Conservation (phyloP, 2,113 vertebrate species). For the Oenanthe melanoleuca region DNA sequence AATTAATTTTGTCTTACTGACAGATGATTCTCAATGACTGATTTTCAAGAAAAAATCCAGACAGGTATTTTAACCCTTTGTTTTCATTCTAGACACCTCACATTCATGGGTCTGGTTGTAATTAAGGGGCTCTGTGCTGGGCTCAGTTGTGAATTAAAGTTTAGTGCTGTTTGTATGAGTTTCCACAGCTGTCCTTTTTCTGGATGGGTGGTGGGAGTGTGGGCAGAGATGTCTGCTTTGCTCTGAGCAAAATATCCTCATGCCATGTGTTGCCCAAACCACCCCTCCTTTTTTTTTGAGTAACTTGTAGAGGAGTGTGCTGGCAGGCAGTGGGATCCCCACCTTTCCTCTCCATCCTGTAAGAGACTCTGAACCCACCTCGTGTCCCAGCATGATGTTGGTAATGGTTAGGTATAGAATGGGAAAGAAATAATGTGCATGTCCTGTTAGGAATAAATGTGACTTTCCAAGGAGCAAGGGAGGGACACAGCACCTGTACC, state of each 20-base stretch:
- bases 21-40: slow-evolving; percentile 78
- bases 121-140: neutral
- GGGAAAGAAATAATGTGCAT: fast-evolving
- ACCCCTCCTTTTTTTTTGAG: neutral
- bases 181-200: neutral
- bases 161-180: neutral
- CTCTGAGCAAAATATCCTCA: neutral
- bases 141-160: neutral
- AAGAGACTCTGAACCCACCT: neutral
- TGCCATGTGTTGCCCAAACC: fast-evolving
- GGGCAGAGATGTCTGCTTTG: neutral
- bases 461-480: neutral
- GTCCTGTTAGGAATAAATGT: fast-evolving
- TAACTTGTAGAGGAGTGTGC: fast-evolving
- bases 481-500: neutral
- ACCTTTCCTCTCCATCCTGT: neutral
- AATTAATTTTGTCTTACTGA: slow-evolving; percentile 79
- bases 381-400: fast-evolving
- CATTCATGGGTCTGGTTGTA: neutral
- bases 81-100: slow-evolving; percentile 46
- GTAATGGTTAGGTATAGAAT: neutral
- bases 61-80: slow-evolving; percentile 75
- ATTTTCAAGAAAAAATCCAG: slow-evolving; percentile 71
- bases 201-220: neutral
- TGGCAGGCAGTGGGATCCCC: neutral